phyloP scores from a whole-genome alignment of 2,797 vertebrate species.

The Platalea minor region DNA sequence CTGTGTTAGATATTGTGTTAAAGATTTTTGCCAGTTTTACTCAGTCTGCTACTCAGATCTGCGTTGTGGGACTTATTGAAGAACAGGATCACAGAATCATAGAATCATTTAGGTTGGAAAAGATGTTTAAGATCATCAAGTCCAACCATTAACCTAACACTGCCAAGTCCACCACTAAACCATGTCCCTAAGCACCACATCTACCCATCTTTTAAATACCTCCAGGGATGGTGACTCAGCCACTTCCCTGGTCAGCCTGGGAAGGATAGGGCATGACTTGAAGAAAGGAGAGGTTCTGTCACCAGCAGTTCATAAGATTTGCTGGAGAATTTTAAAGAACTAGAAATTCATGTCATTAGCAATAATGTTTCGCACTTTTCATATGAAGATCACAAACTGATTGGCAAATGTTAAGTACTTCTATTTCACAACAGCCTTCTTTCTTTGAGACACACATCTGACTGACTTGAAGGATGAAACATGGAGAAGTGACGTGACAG shows the following conservation, averaged over 20 bases:
- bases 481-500: neutral
- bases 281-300: neutral
- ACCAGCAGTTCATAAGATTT: neutral
- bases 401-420: neutral
- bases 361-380: neutral
- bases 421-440: neutral
- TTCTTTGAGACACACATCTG: neutral
- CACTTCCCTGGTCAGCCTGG: neutral
- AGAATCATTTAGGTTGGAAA: neutral
- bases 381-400: neutral
- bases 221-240: neutral
- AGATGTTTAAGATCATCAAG: neutral
- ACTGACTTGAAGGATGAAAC: neutral
- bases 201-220: neutral
- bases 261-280: neutral
- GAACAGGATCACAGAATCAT: neutral
- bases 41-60: neutral
- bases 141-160: neutral
- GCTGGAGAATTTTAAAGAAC: neutral
- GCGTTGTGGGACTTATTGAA: neutral
- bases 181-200: neutral
- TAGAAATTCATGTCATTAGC: neutral
- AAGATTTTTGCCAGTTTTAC: neutral
- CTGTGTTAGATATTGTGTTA: neutral
- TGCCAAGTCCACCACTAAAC: neutral